Percentiles rank a stretch among this genome's conserved stretches.
These are phyloP conservation scores for Anolis apletophallus DNA, from an alignment of 2,797 vertebrate genomes.

Conservation along the genomic window DNA sequence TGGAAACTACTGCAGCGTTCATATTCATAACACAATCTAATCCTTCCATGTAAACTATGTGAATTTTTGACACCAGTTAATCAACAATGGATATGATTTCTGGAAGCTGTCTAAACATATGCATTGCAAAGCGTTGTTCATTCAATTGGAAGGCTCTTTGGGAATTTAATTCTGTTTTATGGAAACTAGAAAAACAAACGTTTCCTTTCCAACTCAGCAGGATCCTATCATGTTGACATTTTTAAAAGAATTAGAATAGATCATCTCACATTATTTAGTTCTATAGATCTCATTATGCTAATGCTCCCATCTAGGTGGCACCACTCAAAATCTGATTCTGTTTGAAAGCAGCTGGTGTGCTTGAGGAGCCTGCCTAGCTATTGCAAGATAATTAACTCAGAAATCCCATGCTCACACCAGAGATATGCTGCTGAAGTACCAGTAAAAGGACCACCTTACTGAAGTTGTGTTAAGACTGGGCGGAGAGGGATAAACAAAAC, in stretches of 20 bases:
- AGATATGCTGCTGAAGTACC: background rate
- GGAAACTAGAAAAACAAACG: background rate
- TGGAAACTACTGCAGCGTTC: background rate
- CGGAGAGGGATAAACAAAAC: background rate
- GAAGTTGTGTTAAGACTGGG: background rate
- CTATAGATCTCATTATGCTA: constrained; percentile 44
- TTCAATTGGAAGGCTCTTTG: constrained; percentile 30
- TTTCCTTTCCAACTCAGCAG: constrained; percentile 14
- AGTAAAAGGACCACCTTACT: background rate
- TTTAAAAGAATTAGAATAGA: constrained; percentile 41
- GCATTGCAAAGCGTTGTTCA: constrained; percentile 3
- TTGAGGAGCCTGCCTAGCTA: constrained; percentile 14
- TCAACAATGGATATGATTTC: background rate
- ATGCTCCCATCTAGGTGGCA: constrained; percentile 28
- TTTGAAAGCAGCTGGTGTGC: constrained; percentile 31
- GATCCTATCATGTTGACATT: constrained; percentile 10
- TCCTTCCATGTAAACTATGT: constrained; percentile 19
- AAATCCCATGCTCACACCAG: background rate
- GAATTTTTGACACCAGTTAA: background rate
- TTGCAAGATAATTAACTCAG: constrained; percentile 36
- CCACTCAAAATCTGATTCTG: constrained; percentile 32
- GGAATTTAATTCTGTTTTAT: constrained; percentile 33
- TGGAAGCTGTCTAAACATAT: background rate
- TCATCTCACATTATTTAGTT: constrained; percentile 53
- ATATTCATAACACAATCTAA: background rate